Percentiles rank a stretch among this genome's conserved stretches.
phyloP scores from a whole-genome alignment of 1,140 invertebrate species.

The Diplogasteroides magnus region DNA sequence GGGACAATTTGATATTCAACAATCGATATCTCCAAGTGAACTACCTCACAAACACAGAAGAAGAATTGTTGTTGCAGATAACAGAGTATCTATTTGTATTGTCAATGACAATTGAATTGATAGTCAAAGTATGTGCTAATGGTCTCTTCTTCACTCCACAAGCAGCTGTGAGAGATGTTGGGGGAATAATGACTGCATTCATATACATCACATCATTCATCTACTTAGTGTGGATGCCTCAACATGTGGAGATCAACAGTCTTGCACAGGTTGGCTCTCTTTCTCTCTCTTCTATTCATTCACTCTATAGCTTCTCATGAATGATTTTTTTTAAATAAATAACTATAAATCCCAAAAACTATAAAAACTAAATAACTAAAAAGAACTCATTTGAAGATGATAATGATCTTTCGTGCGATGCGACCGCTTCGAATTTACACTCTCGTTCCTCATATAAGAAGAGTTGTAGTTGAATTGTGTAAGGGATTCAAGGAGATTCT shows the following conservation, averaged over 20 bases:
- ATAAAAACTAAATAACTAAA: not conserved
- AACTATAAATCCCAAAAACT: too few species aligned
- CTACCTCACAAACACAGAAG: too few species aligned
- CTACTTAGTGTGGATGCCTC: conserved; percentile 93
- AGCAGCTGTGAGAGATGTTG: conserved; percentile 78
- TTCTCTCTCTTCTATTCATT: too few species aligned
- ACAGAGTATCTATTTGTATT: conserved; percentile 96
- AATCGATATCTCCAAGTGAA: conserved; percentile 53
- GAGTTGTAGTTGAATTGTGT: conserved; percentile 96
- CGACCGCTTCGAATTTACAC: conserved; percentile 93
- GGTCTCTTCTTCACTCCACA: conserved; percentile 92
- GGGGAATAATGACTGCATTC: conserved; percentile 90
- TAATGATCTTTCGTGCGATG: conserved; percentile 93
- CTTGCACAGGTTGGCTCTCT: conserved; percentile 73
- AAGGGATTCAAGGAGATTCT: conserved; percentile 98
- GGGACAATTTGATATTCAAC: conserved; percentile 54
- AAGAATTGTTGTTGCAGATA: conserved; percentile 70
- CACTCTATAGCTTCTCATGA: too few species aligned
- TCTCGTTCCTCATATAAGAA: conserved; percentile 82
- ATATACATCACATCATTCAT: conserved; percentile 92
- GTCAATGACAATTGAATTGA: conserved; percentile 92
- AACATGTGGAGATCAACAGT: conserved; percentile 80
- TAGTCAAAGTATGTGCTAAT: conserved; percentile 90
- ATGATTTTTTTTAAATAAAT: too few species aligned
- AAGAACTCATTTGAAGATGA: conserved; percentile 14